Conservation (phyloP, 2,888 invertebrate species). For the Polylopha cassiicola region DNA sequence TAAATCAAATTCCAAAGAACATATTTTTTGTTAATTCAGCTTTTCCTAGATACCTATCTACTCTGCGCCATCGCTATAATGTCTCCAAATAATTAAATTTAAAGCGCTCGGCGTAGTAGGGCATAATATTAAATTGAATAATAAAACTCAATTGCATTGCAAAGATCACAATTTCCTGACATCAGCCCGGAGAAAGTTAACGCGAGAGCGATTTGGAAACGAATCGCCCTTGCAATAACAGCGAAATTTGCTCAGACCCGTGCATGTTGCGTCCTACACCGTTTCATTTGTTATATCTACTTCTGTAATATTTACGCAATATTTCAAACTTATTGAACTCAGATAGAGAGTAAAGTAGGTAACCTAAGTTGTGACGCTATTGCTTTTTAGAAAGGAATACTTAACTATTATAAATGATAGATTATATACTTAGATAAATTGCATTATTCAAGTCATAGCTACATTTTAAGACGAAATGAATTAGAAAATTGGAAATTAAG, state of each 20-base stretch:
- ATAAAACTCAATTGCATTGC: slow-evolving; percentile 62
- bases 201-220: slow-evolving; percentile 21
- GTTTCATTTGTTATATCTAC: slow-evolving; percentile 15
- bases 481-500: too few species aligned
- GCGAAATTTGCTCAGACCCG: slow-evolving; percentile 7
- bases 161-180: slow-evolving; percentile 65
- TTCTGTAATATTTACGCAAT: slow-evolving; percentile 24
- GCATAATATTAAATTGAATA: slow-evolving; percentile 59
- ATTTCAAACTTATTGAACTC: slow-evolving; percentile 17
- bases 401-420: neutral
- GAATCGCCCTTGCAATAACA: slow-evolving; percentile 7
- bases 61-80: slow-evolving; percentile 54
- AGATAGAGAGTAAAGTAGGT: slow-evolving; percentile 10
- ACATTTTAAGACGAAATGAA: too few species aligned
- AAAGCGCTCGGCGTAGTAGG: slow-evolving; percentile 65
- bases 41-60: slow-evolving; percentile 32
- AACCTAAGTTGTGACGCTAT: neutral
- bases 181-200: slow-evolving; percentile 37
- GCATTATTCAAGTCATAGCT: too few species aligned
- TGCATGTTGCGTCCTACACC: slow-evolving; percentile 14
- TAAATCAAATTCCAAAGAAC: too few species aligned
- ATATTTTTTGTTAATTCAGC: too few species aligned
- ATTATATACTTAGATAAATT: too few species aligned
- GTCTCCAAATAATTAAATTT: slow-evolving; percentile 70
- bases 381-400: neutral